Base-by-base conservation (phyloP, 2,888 invertebrate genomes). In the Koerneria pararmatus region DNA sequence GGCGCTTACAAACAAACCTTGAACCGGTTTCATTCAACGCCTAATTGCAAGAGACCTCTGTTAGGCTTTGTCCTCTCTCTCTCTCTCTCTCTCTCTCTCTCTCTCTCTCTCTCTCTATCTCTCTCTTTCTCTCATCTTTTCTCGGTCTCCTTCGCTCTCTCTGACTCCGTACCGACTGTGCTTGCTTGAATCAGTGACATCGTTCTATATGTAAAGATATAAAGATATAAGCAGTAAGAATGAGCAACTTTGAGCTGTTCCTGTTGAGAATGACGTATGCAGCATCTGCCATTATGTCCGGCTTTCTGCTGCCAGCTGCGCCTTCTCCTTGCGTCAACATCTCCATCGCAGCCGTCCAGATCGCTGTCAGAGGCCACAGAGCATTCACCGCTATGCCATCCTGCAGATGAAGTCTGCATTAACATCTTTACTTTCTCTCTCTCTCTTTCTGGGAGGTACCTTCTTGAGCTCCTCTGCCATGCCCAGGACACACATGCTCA, bases 391-490 rank as follows among this genome's bases (percentile, higher is more conserved):
- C 93, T 71, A 97, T 90, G 68, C 90, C 90, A 74, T 88, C 88
- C 0, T 88, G 87, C 78, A 88, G 89, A n/a, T n/a, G n/a, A n/a
- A n/a, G n/a, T n/a, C n/a, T n/a, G n/a, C n/a, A n/a, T n/a, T n/a
- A n/a, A n/a, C n/a, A n/a, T n/a, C n/a, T n/a, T n/a, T n/a, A n/a
- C n/a, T n/a, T n/a, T n/a, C n/a, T n/a, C n/a, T n/a, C n/a, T n/a
- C n/a, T n/a, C n/a, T n/a, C n/a, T n/a, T n/a, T n/a, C n/a, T n/a
- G n/a, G n/a, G n/a, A n/a, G n/a, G n/a, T n/a, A n/a, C n/a, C n/a
- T n/a, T n/a, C n/a, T n/a, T n/a, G 81, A 95, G 91, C 86, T 97
- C 97, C 72, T 90, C 91, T n/a, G 93, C 89, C 93, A 95, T 94
- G 22, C 97, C 81, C 19, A 97, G 86, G 1, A 91, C 94, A 84